These are phyloP conservation scores for Caenorhabditis angaria DNA, from an alignment of 2,888 invertebrate genomes.

Conservation along the genomic window DNA sequence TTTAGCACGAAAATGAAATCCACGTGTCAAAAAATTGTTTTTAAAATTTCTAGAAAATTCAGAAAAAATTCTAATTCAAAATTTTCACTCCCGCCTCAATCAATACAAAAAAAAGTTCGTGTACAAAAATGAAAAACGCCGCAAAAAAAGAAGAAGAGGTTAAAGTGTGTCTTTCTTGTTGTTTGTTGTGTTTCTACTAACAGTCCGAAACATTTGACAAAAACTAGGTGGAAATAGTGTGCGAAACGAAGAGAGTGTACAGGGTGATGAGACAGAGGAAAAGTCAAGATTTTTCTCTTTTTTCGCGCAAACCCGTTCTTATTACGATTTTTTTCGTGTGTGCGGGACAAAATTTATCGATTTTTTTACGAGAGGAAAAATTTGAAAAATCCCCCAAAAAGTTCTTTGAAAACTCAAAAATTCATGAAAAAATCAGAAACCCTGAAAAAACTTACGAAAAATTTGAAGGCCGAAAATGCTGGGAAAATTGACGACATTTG, in stretches of 20 bases:
- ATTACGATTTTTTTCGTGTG: neutral
- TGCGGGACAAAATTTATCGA: neutral
- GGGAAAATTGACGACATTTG: conserved; percentile 7
- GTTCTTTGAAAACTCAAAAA: conserved; percentile 1
- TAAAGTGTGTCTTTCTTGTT: no score
- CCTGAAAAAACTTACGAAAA: conserved; percentile 8
- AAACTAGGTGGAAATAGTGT: neutral
- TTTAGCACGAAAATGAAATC: no score
- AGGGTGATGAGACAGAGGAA: neutral
- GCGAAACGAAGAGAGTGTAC: neutral
- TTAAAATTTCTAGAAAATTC: no score
- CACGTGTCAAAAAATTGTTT: no score
- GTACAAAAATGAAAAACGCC: no score
- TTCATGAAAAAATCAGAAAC: neutral
- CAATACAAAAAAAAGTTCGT: no score
- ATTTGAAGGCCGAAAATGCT: neutral
- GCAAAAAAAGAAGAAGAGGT: conserved; percentile 1
- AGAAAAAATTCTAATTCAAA: no score
- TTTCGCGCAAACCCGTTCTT: neutral
- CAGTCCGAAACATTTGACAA: neutral
- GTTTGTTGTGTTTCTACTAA: neutral
- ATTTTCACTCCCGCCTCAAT: no score
- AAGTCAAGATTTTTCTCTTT: no score
- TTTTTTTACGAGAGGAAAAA: neutral
- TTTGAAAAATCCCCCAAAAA: neutral